A percentile compares a stretch with the other conserved stretches of the same genome.
phyloP scores from a whole-genome alignment of 2,888 invertebrate genomes.

The Leptogaster cylindrica region DNA sequence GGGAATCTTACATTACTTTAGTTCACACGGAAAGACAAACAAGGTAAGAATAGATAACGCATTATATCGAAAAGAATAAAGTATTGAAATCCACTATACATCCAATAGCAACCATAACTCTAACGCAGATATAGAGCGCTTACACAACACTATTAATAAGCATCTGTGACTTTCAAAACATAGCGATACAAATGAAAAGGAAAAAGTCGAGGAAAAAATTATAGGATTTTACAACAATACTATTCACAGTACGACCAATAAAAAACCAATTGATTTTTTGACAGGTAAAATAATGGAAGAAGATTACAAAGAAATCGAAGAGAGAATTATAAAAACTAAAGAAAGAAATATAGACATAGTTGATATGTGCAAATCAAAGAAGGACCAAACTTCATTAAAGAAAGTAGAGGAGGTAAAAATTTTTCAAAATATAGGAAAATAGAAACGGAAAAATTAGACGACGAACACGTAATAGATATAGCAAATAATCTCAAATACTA shows the following conservation, averaged over 20 bases:
- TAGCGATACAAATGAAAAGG: not conserved
- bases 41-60: slow-evolving; percentile 10
- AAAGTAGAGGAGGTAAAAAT: not conserved
- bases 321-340: not conserved
- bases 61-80: not conserved
- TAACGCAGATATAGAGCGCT: not conserved
- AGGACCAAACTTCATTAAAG: not conserved
- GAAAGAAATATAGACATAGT: not conserved
- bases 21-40: not conserved
- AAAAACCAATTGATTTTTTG: not conserved
- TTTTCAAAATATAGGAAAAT: not conserved
- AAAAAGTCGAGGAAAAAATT: not conserved
- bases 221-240: slow-evolving; percentile 14
- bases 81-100: not conserved
- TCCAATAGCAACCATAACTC: slow-evolving; percentile 2
- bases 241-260: not conserved
- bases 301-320: not conserved
- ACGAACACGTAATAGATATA: not conserved
- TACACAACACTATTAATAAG: not conserved
- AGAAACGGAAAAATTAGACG: not conserved
- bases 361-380: not conserved
- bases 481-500: not conserved
- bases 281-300: not conserved
- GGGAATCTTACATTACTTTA: slow-evolving; percentile 10
- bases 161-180: not conserved